phyloP scores from a whole-genome alignment of 2,797 vertebrate genomes.

The Betta splendens region DNA sequence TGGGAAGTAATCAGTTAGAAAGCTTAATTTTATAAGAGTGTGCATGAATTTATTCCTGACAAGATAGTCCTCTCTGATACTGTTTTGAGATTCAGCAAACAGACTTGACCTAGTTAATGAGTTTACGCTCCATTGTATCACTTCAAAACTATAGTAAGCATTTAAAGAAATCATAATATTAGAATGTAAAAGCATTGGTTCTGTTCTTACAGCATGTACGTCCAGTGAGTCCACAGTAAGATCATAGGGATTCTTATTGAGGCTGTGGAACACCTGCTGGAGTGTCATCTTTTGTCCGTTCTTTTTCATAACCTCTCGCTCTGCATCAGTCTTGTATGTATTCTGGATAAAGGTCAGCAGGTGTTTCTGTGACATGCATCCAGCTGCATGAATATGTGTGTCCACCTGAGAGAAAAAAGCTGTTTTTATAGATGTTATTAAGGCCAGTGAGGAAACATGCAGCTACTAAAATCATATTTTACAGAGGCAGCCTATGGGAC shows the following conservation, averaged over 20 bases:
- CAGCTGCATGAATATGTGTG: slow-evolving; percentile 96
- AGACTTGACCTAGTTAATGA: too few species aligned
- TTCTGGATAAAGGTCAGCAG: slow-evolving; percentile 93
- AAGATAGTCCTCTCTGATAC: too few species aligned
- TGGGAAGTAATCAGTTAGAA: slow-evolving; percentile 52
- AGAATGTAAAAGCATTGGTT: too few species aligned
- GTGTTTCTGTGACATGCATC: slow-evolving; percentile 99
- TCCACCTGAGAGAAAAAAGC: slow-evolving; percentile 84
- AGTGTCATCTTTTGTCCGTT: slow-evolving; percentile 87
- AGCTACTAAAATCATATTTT: not conserved
- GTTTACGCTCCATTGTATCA: too few species aligned
- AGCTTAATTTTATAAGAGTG: not conserved
- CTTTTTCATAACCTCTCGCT: slow-evolving; percentile 88
- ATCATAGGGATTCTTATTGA: slow-evolving; percentile 95
- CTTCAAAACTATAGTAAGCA: too few species aligned
- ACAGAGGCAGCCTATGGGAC: not conserved
- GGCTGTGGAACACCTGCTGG: slow-evolving; percentile 88
- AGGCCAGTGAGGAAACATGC: not conserved
- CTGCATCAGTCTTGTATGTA: slow-evolving; percentile 87
- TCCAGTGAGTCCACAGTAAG: slow-evolving; percentile 97
- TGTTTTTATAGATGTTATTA: slow-evolving; percentile 3
- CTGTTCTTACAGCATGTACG: slow-evolving; percentile 91
- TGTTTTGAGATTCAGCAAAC: too few species aligned
- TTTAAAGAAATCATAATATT: too few species aligned
- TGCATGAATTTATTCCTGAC: too few species aligned